Evolutionary conservation across 2,113 vertebrate species (phyloP), one percentile per base, ranked within the genome.

Genomic region (Siphamia tubifer): DNA sequence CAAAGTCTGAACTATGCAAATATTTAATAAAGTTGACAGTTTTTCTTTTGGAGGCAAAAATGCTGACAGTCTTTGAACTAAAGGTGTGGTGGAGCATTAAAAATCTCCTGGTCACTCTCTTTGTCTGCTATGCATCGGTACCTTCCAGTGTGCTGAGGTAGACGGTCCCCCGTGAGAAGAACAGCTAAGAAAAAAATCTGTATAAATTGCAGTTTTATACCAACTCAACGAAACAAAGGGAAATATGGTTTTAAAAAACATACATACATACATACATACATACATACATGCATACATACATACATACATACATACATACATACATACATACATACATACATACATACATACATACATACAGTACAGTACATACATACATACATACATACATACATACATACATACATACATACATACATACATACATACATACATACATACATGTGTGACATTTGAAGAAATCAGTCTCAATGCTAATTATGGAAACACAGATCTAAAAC

Each of bases 401-500:
- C n/a, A n/a, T n/a, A n/a, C n/a, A n/a, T n/a, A n/a, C n/a, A n/a
- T n/a, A n/a, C n/a, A n/a, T n/a, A n/a, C n/a, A n/a, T n/a, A n/a
- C n/a, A n/a, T n/a, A n/a, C n/a, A n/a, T n/a, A n/a, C n/a, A n/a
- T n/a, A n/a, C n/a, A n/a, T n/a, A n/a, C n/a, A n/a, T n/a, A n/a
- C n/a, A n/a, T n/a, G n/a, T n/a, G n/a, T n/a, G n/a, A n/a, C n/a
- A n/a, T n/a, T n/a, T n/a, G n/a, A n/a, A n/a, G n/a, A n/a, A n/a
- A n/a, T n/a, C n/a, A n/a, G n/a, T n/a, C n/a, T n/a, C n/a, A n/a
- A n/a, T n/a, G n/a, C n/a, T 81, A 52, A 83, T 81, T 68, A 77
- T 63, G 43, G 51, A 56, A 77, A 69, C 55, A 68, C 49, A 31
- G 54, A 42, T 55, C 27, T 17, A 73, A 68, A 81, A 58, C 30